A percentile compares a stretch with the other conserved stretches of the same genome.
Evolutionary conservation across 2,888 invertebrate species (phyloP).

Genomic region (Drosophila leonis): DNA sequence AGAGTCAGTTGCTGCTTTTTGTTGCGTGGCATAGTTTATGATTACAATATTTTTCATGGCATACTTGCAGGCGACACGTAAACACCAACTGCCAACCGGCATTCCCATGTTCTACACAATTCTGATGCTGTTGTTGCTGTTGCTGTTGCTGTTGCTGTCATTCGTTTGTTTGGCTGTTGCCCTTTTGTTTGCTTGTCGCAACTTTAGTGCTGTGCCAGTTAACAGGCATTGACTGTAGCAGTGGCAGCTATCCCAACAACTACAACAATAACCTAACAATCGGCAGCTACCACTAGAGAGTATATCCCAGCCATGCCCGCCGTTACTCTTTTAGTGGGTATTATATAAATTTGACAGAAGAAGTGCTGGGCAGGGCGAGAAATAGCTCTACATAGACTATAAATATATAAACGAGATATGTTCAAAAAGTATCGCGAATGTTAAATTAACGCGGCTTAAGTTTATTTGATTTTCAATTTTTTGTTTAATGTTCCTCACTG

Average conservation of each 20-base stretch:
- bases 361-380: neutral
- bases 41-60: conserved; percentile 61
- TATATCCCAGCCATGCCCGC: neutral
- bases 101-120: conserved; percentile 38
- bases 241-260: conserved; percentile 24
- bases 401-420: neutral
- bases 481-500: too few species aligned
- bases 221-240: conserved; percentile 37
- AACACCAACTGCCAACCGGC: conserved; percentile 26
- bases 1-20: conserved; percentile 12
- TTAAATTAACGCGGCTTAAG: neutral
- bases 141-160: conserved; percentile 36
- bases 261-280: neutral
- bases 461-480: neutral
- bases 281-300: neutral
- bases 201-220: conserved; percentile 71
- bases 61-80: conserved; percentile 59
- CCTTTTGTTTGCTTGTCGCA: conserved; percentile 56
- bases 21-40: conserved; percentile 52
- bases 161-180: conserved; percentile 55
- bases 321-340: neutral
- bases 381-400: neutral
- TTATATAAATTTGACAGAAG: neutral
- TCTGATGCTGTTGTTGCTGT: conserved; percentile 10
- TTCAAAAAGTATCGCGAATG: neutral